phyloP scores from a whole-genome alignment of 2,113 vertebrate genomes.

The Orientallactaga bullata region DNA sequence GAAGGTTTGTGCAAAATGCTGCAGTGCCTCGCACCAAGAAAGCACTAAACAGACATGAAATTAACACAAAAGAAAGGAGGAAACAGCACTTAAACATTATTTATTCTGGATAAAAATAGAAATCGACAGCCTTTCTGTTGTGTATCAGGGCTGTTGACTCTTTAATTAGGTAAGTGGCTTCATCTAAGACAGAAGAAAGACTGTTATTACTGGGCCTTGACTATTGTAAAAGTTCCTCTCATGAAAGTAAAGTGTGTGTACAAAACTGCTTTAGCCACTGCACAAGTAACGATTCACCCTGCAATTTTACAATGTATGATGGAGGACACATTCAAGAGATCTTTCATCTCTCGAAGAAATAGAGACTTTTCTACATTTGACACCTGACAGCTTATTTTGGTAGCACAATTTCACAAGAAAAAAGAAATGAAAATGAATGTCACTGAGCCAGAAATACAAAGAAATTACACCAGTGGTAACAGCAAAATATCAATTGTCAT shows the following conservation, averaged over 20 bases:
- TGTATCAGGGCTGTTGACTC: background rate
- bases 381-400: constrained; percentile 69
- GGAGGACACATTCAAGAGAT: constrained; percentile 66
- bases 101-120: constrained; percentile 14
- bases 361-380: constrained; percentile 51
- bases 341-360: constrained; percentile 44
- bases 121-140: background rate
- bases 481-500: constrained; percentile 71
- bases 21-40: background rate
- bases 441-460: constrained; percentile 55
- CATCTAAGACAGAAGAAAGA: background rate
- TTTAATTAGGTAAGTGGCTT: background rate
- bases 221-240: background rate
- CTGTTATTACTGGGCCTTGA: background rate
- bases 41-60: constrained; percentile 39
- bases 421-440: constrained; percentile 58
- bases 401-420: constrained; percentile 43
- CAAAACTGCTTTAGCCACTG: background rate
- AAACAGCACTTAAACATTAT: background rate
- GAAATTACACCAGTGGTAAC: constrained; percentile 51
- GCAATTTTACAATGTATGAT: constrained; percentile 40
- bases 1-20: background rate
- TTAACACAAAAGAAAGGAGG: background rate
- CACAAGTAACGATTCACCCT: background rate
- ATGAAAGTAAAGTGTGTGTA: background rate